Base-by-base conservation (phyloP, 1,140 invertebrate species). In the Dendrolimus kikuchii region DNA sequence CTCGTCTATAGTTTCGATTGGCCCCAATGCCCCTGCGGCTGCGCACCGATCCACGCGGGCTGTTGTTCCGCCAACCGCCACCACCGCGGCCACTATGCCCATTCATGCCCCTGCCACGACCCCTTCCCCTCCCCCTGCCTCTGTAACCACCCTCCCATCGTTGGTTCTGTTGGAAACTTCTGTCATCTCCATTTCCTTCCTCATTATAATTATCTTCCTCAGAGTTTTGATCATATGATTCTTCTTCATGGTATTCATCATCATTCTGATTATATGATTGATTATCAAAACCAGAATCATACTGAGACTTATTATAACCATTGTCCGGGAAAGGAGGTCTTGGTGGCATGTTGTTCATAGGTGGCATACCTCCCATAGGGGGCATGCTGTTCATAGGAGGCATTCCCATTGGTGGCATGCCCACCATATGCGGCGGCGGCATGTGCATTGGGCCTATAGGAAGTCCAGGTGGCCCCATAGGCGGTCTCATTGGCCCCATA, bases 281-380 rank as follows among this genome's bases (percentile, higher is more conserved):
- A 62, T 80, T 75, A 39, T 77, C 71, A 64, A 68, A 82, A 7
- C 59, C 58, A 42, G 66, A 60, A 50, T 85, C 72, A 64, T 63
- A 85, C 51, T 69, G 64, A 7, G 68, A 66, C 71, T 86, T 83
- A 56, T 71, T 81, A 57, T 61, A 86, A 47, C 79, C 80, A 73
- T 83, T 82, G 43, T 82, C 80, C 46, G 60, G 36, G 51, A 74
- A 82, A 37, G 73, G 69, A 49, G 74, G 68, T 40, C 62, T 55
- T 42, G 66, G 59, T 37, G 54, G 57, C 67, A 73, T 73, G 40
- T 56, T 70, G 42, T 66, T 67, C 62, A 76, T 61, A 9, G 64
- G 68, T 44, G 66, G 62, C 58, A 72, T 67, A 23, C 23, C 23
- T 23, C 23, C 23, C 23, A 23, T 23, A 8, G 38, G 9, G 38